Base-by-base conservation (phyloP, 1,140 invertebrate species). In the Drosophila santomea region DNA sequence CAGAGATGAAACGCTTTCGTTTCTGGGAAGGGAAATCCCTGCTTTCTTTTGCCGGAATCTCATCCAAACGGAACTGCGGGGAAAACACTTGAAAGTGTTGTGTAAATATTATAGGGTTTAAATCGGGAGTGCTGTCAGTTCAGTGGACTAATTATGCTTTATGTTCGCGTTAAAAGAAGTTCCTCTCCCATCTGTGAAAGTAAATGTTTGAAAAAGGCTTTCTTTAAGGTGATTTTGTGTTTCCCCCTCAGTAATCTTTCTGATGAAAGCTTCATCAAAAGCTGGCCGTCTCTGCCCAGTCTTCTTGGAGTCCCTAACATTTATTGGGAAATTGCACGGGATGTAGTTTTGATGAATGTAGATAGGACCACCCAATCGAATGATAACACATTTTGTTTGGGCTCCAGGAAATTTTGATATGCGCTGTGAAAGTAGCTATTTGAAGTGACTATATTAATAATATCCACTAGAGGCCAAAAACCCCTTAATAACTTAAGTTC, bases 111-210 rank as follows among this genome's bases (percentile, higher is more conserved):
- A 68, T 52, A 41, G 44, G 38, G 15, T 1, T 28, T 17, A 54
- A 41, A 45, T 64, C 44, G 51, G 57, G 41, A 5, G 44, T 69
- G 76, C 52, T 72, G 78, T 77, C 78, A 71, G 61, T 28, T 58
- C 51, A 5, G 14, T 39, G 52, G 44, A 68, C 71, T 71, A 88
- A 88, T 79, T 83, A 86, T 88, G 74, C 66, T 79, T 86, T 79
- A 86, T 81, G 63, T 62, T 81, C 39, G 60, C 50, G 64, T 41
- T 76, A 61, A 79, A 63, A 54, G 63, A 79, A 66, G 48, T 56
- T 76, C 45, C 60, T 12, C 35, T 44, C 35, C 14, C 23, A 43
- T 48, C 23, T 20, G 25, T 15, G 52, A 39, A 35, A 25, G n/a
- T 25, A 41, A 52, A 41, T 68, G 45, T 5, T 50, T 14, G 6